Percentiles rank a stretch among this genome's conserved stretches.
Conservation (phyloP, 2,888 invertebrate genomes). For the Drosophila algonquin region DNA sequence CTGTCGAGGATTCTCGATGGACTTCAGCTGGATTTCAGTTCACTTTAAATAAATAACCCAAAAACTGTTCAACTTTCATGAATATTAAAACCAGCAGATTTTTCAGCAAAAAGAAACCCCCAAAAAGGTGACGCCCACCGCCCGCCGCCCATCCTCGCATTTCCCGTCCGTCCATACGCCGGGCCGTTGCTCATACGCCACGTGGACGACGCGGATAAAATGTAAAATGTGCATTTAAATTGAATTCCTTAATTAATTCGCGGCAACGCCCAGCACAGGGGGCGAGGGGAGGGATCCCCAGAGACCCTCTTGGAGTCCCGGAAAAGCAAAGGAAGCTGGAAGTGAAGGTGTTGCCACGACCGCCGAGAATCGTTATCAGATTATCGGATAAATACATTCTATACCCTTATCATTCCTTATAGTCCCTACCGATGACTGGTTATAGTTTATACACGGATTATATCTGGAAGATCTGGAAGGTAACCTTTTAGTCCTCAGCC, state of each 20-base stretch:
- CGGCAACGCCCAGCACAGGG: conserved; percentile 48
- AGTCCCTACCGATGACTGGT: too few relatives aligned
- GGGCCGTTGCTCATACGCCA: conserved; percentile 57
- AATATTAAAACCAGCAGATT: conserved; percentile 74
- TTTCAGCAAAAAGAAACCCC: neutral
- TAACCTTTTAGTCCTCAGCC: too few relatives aligned
- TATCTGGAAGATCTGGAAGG: too few relatives aligned
- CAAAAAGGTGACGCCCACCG: neutral
- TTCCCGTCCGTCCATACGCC: conserved; percentile 1
- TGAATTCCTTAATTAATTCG: conserved; percentile 76
- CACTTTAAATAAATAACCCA: conserved; percentile 77
- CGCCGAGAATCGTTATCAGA: neutral
- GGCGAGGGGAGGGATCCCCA: neutral
- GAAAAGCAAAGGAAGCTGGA: neutral
- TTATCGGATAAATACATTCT: too few relatives aligned
- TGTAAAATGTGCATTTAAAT: conserved; percentile 75
- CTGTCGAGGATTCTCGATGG: neutral
- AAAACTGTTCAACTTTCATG: conserved; percentile 75
- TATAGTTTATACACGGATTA: too few relatives aligned
- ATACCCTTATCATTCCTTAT: too few relatives aligned
- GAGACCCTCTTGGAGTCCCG: neutral
- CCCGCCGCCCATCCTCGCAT: neutral
- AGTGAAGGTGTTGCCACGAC: neutral
- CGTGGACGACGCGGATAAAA: conserved; percentile 48
- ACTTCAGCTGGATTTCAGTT: conserved; percentile 1